Conservation (phyloP, 2,797 vertebrate genomes). For the Pseudocheirus occidentalis region DNA sequence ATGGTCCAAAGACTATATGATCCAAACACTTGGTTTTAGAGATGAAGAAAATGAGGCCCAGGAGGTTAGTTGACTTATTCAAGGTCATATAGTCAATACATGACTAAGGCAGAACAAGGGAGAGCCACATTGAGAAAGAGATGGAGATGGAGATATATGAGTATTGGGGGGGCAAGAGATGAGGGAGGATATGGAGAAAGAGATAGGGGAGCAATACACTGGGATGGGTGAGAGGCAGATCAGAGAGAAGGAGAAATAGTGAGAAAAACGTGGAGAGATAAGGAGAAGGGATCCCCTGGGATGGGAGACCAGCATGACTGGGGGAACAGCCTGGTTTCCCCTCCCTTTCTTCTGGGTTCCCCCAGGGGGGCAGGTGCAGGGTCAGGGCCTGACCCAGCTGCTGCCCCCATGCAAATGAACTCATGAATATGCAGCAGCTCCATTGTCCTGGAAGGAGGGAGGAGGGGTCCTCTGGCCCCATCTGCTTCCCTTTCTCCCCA, state of each 20-base stretch:
- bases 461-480: constrained; percentile 70
- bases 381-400: constrained; percentile 72
- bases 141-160: background rate
- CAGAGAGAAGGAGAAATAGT: background rate
- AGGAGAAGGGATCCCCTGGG: constrained; percentile 38
- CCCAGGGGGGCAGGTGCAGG: constrained; percentile 78
- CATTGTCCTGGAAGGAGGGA: constrained; percentile 69
- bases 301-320: background rate
- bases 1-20: background rate
- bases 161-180: background rate
- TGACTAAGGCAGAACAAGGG: background rate
- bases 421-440: constrained; percentile 76
- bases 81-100: background rate
- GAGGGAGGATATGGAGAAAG: background rate
- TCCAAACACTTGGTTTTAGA: background rate
- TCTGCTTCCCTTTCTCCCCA: constrained; percentile 56
- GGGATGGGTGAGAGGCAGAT: background rate
- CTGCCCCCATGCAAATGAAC: constrained; percentile 75
- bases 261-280: background rate
- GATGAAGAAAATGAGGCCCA: background rate
- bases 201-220: background rate
- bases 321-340: constrained; percentile 36
- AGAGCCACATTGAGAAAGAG: background rate
- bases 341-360: constrained; percentile 51
- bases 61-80: background rate